These are phyloP conservation scores for Phallusia fumigata DNA, from an alignment of 23 tunicate genomes.

Conservation along the genomic window DNA sequence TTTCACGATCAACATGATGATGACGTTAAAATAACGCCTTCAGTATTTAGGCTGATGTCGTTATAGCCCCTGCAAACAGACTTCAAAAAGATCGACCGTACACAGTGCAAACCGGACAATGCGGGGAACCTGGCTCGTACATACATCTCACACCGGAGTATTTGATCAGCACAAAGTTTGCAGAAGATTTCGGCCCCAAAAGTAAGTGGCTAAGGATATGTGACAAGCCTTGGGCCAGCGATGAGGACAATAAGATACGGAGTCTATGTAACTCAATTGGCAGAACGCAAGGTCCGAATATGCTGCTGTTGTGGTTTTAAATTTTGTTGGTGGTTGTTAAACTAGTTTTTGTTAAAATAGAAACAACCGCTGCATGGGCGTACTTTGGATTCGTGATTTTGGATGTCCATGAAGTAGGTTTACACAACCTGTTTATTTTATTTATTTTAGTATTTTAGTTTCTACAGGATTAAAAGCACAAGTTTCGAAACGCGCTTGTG, in stretches of 20 bases:
- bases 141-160: slow-evolving; percentile 31
- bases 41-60: slow-evolving; percentile 31
- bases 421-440: too few relatives aligned
- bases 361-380: too few relatives aligned
- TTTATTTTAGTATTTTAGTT: too few relatives aligned
- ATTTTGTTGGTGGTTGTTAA: not conserved
- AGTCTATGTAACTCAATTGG: too few relatives aligned
- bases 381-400: too few relatives aligned
- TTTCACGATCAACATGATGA: too few relatives aligned
- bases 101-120: slow-evolving; percentile 19
- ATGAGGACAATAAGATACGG: not conserved
- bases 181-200: slow-evolving; percentile 8
- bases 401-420: too few relatives aligned
- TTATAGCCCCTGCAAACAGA: slow-evolving; percentile 5
- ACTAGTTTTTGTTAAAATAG: not conserved
- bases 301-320: too few relatives aligned
- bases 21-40: too few relatives aligned
- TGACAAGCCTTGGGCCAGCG: not conserved
- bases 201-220: not conserved
- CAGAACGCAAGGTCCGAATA: too few relatives aligned
- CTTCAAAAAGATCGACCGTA: not conserved
- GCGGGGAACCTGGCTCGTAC: slow-evolving; percentile 23
- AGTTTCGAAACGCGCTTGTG: not conserved
- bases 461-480: too few relatives aligned
- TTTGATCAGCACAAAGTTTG: not conserved